A percentile compares a stretch with the other conserved stretches of the same genome.
phyloP scores from a whole-genome alignment of 2,113 vertebrate species.

The Apteryx mantelli region DNA sequence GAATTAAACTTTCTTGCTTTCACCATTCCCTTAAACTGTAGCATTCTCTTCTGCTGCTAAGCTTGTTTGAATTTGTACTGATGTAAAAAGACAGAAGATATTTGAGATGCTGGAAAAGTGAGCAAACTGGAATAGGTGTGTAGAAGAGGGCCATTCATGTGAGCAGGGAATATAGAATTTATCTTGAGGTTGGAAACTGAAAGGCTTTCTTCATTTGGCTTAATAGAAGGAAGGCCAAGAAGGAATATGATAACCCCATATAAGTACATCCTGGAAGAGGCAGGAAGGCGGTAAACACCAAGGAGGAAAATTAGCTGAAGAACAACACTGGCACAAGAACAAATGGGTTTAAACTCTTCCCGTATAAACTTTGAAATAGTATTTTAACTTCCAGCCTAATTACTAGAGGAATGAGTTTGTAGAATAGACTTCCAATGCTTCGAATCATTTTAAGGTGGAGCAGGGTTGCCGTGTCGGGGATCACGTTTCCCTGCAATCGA shows the following conservation, averaged over 20 bases:
- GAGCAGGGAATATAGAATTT: not conserved
- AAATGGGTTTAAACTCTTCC: not conserved
- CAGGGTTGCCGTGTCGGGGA: accelerated
- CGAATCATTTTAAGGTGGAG: not conserved
- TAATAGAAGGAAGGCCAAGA: not conserved
- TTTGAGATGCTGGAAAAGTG: not conserved
- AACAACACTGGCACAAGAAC: not conserved
- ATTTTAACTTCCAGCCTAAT: not conserved
- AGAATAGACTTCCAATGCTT: not conserved
- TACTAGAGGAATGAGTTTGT: not conserved
- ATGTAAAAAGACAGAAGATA: not conserved
- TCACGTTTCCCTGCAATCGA: not conserved
- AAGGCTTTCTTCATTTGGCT: not conserved
- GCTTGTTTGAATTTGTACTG: not conserved
- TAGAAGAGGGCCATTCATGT: not conserved
- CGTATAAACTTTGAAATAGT: not conserved
- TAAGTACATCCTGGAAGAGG: not conserved
- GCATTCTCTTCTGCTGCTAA: not conserved
- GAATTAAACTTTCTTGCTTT: not conserved
- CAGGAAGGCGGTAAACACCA: not conserved
- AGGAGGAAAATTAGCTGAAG: not conserved
- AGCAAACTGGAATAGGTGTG: not conserved
- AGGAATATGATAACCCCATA: not conserved
- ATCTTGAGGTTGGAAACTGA: not conserved
- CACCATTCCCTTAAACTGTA: not conserved